A percentile compares a stretch with the other conserved stretches of the same genome.
Evolutionary conservation across 2,888 invertebrate genomes (phyloP).

Genomic region (Drosophila maculinotata): DNA sequence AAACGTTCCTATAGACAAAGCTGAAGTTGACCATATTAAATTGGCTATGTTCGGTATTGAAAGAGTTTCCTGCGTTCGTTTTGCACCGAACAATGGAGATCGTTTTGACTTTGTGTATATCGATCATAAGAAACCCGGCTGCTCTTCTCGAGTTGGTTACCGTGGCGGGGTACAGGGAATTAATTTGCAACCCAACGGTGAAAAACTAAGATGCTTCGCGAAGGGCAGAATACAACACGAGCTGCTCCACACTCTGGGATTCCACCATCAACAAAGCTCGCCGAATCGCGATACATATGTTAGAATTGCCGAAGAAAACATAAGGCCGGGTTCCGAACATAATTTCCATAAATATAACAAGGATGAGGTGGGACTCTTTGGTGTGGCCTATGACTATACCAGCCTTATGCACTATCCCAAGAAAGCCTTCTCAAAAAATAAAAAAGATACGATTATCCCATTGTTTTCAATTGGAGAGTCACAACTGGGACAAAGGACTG

Average conservation of each 20-base stretch:
- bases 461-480: slow-evolving; percentile 40
- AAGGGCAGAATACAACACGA: slow-evolving; percentile 90
- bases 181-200: slow-evolving; percentile 61
- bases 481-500: slow-evolving; percentile 63
- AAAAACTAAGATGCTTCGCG: slow-evolving; percentile 78
- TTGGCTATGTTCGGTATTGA: slow-evolving; percentile 90
- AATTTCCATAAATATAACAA: slow-evolving; percentile 89
- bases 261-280: slow-evolving; percentile 92
- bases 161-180: slow-evolving; percentile 82
- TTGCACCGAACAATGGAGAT: slow-evolving; percentile 86
- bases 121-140: slow-evolving; percentile 86
- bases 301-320: slow-evolving; percentile 85
- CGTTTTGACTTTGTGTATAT: slow-evolving; percentile 59
- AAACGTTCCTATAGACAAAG: slow-evolving; percentile 62
- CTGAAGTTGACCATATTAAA: slow-evolving; percentile 87
- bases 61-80: slow-evolving; percentile 89
- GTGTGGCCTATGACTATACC: slow-evolving; percentile 90
- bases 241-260: slow-evolving; percentile 91
- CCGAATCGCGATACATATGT: slow-evolving; percentile 90
- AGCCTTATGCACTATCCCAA: slow-evolving; percentile 92
- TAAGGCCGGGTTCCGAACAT: slow-evolving; percentile 86
- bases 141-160: slow-evolving; percentile 91
- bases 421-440: slow-evolving; percentile 90
- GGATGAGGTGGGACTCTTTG: slow-evolving; percentile 87
- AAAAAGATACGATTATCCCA: slow-evolving; percentile 89